Evolutionary conservation across 2,113 vertebrate genomes (phyloP), one percentile per base, ranked within the genome.

Genomic region (Scortum barcoo): DNA sequence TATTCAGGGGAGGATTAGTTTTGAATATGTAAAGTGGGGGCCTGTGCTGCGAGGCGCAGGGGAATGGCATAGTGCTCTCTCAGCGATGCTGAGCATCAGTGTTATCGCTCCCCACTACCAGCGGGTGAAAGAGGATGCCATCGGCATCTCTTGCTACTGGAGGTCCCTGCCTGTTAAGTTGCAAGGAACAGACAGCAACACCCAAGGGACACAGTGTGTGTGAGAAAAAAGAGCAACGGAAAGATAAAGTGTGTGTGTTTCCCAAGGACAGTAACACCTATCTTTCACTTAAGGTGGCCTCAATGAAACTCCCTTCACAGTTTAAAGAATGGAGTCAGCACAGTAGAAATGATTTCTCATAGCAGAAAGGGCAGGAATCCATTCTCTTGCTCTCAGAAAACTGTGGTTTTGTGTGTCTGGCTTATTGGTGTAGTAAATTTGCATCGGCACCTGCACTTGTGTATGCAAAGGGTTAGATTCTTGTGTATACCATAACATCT

Each of bases 11-110:
- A 91, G 93, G 96, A 97, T 97, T 97, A 96, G 94, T 94, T 87
- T 96, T 96, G 97, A 97, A 97, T 97, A 97, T 97, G 96, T 96
- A 97, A 96, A 97, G 95, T 94, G 80, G 61, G 92, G 93, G 95
- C 95, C 92, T 90, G 90, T 85, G 93, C 92, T 96, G 95, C 50
- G 40, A 90, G 78, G 85, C 69, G 46, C 63, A 68, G 80, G 72
- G 92, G 92, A 95, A 76, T 36, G 72, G 94, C 95, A 56, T 91
- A 95, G 93, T 92, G 81, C 84, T 83, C 76, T 78, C 72, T 75
- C 42, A 62, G 81, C 63, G 54, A 50, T 19, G 70, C 80, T 40
- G 72, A 40, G 72, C 50, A 3, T 79, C 17, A 30, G 84, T 77
- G 68, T 89, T 91, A 86, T 91, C 81, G 33, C 72, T 81, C 80